Evolutionary conservation across 2,113 vertebrate genomes (phyloP).

Genomic region (Takifugu flavidus): DNA sequence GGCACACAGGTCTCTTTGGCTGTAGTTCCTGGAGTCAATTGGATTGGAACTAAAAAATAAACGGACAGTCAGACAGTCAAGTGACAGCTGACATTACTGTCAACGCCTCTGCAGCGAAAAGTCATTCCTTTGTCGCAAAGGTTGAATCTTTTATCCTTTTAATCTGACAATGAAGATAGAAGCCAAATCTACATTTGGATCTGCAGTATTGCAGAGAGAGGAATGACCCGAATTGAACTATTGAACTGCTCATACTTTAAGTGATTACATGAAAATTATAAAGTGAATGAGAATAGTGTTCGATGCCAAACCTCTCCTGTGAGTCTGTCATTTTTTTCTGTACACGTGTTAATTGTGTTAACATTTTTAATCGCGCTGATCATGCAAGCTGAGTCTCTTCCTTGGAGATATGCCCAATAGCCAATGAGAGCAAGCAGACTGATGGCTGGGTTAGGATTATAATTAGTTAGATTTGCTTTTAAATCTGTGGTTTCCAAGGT

Average conservation of each 20-base stretch:
- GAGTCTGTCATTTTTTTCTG: no score
- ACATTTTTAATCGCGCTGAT: no score
- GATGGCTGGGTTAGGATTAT: no score
- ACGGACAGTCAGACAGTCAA: not conserved
- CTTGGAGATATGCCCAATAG: no score
- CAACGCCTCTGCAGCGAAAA: slow-evolving; percentile 2
- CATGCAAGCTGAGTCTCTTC: no score
- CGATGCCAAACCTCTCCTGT: no score
- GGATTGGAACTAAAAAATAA: not conserved
- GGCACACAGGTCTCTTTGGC: not conserved
- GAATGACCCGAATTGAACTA: not conserved
- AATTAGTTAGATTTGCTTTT: no score
- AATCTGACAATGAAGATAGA: slow-evolving; percentile 3
- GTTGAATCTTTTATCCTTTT: slow-evolving; percentile 4
- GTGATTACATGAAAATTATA: not conserved
- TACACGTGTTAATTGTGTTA: no score
- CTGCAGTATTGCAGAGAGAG: not conserved
- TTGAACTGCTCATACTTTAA: not conserved
- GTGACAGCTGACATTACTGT: slow-evolving; percentile 38
- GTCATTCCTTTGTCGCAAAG: slow-evolving; percentile 15
- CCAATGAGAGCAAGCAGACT: no score
- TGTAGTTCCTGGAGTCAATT: slow-evolving; percentile 2
- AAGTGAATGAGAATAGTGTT: no score
- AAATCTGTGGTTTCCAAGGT: no score
- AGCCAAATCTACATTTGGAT: not conserved